These are phyloP conservation scores for Parus major DNA, from an alignment of 2,113 vertebrate species.

Conservation along the genomic window DNA sequence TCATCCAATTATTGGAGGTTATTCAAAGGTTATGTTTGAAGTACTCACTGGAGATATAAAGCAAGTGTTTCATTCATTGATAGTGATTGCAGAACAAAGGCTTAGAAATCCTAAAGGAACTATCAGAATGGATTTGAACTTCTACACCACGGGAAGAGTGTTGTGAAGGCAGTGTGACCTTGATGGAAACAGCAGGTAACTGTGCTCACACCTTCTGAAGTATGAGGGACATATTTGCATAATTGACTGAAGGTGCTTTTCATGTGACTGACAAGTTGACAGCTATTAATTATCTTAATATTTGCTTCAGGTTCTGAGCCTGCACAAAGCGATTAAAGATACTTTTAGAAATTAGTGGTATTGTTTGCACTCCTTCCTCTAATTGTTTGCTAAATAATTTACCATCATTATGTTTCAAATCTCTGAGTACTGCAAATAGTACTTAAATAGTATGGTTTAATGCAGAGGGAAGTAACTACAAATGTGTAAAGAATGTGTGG, in stretches of 20 bases:
- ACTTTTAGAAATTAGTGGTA: slow-evolving; percentile 62
- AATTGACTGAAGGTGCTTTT: slow-evolving; percentile 61
- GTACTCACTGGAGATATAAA: slow-evolving; percentile 29
- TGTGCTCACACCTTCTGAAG: background rate
- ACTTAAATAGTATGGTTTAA: background rate
- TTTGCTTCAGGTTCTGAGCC: slow-evolving; percentile 70
- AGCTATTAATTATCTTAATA: slow-evolving; percentile 78
- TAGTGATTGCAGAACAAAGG: background rate
- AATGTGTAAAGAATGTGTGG: background rate
- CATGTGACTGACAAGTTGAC: slow-evolving; percentile 66
- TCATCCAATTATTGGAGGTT: slow-evolving; percentile 50
- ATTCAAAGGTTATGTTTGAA: slow-evolving; percentile 60
- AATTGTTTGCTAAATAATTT: slow-evolving; percentile 71
- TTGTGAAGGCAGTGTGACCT: slow-evolving; percentile 68
- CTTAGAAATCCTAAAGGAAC: slow-evolving; percentile 53
- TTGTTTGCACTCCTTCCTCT: slow-evolving; percentile 68
- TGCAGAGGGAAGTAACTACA: background rate
- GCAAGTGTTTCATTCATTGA: slow-evolving; percentile 20
- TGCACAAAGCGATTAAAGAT: slow-evolving; percentile 64
- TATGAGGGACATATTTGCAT: background rate
- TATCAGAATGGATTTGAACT: slow-evolving; percentile 36
- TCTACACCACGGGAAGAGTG: background rate
- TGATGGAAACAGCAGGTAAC: slow-evolving; percentile 36
- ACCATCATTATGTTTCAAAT: slow-evolving; percentile 19
- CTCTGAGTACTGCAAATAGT: background rate